Percentiles rank a stretch among this genome's conserved stretches.
phyloP scores from a whole-genome alignment of 53 echinoderm and acorn worm species.

The Patiria pectinifera region DNA sequence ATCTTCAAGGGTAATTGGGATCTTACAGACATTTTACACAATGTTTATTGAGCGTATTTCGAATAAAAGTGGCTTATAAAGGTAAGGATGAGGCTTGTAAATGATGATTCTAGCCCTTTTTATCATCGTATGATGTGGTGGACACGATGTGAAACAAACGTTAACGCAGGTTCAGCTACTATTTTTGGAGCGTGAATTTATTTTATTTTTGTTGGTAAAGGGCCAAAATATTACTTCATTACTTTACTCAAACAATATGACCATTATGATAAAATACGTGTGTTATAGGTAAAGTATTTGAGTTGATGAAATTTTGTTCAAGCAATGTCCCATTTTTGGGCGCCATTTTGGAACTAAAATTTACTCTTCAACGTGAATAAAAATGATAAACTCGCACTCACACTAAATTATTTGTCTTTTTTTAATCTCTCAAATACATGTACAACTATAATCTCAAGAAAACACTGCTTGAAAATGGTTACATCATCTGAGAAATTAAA shows the following conservation, averaged over 20 bases:
- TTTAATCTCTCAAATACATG: slow-evolving; percentile 10
- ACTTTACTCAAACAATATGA: background rate
- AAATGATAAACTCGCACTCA: slow-evolving; percentile 1
- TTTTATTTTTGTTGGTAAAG: background rate
- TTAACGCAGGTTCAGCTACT: background rate
- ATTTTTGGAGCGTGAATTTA: background rate
- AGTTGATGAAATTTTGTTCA: slow-evolving; percentile 33
- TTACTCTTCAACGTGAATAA: background rate
- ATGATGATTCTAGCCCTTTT: no score
- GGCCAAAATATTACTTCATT: background rate
- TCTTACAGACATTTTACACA: slow-evolving; percentile 22
- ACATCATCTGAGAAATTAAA: slow-evolving; percentile 10
- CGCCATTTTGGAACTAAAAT: slow-evolving; percentile 25
- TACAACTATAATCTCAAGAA: slow-evolving; percentile 22
- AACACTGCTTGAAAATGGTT: slow-evolving; percentile 7
- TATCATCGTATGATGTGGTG: slow-evolving; percentile 31
- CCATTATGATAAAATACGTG: background rate
- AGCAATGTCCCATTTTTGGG: slow-evolving; percentile 17
- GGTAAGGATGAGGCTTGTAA: slow-evolving; percentile 19
- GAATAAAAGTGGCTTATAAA: slow-evolving; percentile 16
- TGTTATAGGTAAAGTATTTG: slow-evolving; percentile 20
- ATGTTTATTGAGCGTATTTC: slow-evolving; percentile 24
- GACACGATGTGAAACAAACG: slow-evolving; percentile 29
- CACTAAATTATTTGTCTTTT: background rate
- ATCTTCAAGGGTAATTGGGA: slow-evolving; percentile 29